Evolutionary conservation across 2,888 invertebrate species (phyloP).

Genomic region (Loripinus fragilis): DNA sequence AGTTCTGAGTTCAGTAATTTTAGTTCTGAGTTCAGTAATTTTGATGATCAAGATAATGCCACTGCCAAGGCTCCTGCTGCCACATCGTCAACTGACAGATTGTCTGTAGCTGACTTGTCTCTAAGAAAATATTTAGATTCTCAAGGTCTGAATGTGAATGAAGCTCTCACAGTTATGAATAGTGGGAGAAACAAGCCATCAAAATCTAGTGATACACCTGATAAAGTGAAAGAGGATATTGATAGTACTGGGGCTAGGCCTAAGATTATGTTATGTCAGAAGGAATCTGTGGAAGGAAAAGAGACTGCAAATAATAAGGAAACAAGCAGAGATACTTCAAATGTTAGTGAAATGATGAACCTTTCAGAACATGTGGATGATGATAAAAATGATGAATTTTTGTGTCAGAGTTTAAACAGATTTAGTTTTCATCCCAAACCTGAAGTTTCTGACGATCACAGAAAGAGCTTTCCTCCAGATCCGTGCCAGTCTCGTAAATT

Average conservation of each 20-base stretch:
- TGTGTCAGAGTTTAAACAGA: constrained; percentile 6
- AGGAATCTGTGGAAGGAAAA: neutral
- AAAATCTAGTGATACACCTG: no score
- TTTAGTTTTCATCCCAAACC: neutral
- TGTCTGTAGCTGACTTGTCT: no score
- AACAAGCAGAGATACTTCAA: no score
- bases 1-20: no score
- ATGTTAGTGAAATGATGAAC: neutral
- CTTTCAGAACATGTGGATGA: neutral
- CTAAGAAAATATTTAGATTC: no score
- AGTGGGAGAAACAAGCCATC: no score
- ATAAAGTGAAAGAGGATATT: neutral
- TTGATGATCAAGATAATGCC: neutral
- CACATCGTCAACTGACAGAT: no score
- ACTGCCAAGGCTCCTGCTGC: neutral
- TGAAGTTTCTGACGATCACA: neutral
- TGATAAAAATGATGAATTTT: neutral
- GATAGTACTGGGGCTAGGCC: neutral
- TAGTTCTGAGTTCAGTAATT: neutral
- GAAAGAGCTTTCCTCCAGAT: constrained; percentile 26
- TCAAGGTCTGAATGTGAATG: no score
- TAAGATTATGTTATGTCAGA: no score
- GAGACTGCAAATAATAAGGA: no score
- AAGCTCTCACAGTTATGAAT: no score
- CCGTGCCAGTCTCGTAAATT: neutral